Conservation (phyloP, 2,888 invertebrate species). For the Trachelus troglodyta region DNA sequence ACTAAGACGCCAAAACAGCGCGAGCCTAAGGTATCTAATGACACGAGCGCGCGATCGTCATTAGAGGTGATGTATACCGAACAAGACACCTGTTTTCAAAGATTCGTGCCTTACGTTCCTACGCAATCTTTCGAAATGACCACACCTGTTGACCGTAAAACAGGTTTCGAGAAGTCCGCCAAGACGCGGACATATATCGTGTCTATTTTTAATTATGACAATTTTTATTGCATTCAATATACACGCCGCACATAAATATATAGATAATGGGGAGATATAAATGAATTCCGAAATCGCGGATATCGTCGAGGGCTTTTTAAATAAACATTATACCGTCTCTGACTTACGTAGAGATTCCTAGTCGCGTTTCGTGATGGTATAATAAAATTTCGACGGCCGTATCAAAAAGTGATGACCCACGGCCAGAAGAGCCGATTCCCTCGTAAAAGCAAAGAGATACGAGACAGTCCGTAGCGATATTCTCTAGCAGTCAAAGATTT, state of each 20-base stretch:
- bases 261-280: too few species aligned
- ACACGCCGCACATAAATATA: not conserved
- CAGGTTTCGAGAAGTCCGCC: not conserved
- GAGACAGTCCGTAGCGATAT: not conserved
- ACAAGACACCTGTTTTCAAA: constrained; percentile 33
- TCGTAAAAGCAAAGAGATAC: not conserved
- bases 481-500: not conserved
- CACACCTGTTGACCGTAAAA: constrained; percentile 27
- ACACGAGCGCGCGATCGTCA: constrained; percentile 24
- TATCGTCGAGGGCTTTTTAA: not conserved
- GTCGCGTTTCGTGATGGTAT: not conserved
- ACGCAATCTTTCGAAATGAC: constrained; percentile 22
- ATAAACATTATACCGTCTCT: not conserved
- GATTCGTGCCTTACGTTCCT: constrained; percentile 16
- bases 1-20: constrained; percentile 30
- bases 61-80: constrained; percentile 20
- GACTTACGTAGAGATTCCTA: not conserved
- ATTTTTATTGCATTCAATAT: not conserved
- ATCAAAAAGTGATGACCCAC: not conserved
- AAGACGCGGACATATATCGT: not conserved
- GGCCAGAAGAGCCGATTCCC: not conserved
- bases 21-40: constrained; percentile 25
- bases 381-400: not conserved
- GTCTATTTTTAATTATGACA: constrained; percentile 30
- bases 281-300: not conserved